These are phyloP conservation scores for Ranitomeya variabilis DNA, from an alignment of 2,113 vertebrate genomes.

Conservation along the genomic window DNA sequence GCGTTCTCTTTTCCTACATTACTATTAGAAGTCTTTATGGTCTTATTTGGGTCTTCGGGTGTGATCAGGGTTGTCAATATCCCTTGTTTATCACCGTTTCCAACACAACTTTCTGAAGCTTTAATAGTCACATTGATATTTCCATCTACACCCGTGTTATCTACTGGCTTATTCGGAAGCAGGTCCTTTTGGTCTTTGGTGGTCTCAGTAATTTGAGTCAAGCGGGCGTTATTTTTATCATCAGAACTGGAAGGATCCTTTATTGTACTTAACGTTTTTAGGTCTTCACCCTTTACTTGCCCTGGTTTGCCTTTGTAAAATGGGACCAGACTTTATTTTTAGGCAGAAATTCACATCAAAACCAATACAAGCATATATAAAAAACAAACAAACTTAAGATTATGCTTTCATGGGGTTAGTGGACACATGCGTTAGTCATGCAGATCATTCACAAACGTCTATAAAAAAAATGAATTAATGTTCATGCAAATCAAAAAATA, in stretches of 20 bases:
- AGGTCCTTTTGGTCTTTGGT: not conserved
- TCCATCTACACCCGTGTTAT: not conserved
- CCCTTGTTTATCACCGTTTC: not conserved
- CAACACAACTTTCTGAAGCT: not conserved
- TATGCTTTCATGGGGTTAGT: not conserved
- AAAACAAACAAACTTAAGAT: not conserved
- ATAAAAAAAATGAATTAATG: not conserved
- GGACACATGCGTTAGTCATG: not conserved
- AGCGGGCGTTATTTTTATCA: not conserved
- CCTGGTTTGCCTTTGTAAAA: slow-evolving; percentile 71
- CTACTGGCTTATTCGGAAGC: not conserved
- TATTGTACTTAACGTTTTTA: slow-evolving; percentile 50
- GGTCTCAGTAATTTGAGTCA: not conserved
- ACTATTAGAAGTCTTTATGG: not conserved
- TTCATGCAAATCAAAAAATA: not conserved
- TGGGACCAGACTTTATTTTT: slow-evolving; percentile 42
- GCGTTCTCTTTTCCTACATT: not conserved
- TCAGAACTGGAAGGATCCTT: not conserved
- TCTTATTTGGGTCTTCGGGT: not conserved
- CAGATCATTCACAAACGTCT: not conserved
- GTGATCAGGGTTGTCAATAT: not conserved
- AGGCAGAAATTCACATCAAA: not conserved
- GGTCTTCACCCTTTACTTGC: slow-evolving; percentile 66
- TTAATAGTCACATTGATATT: not conserved
- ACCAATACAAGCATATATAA: not conserved